A percentile compares a stretch with the other conserved stretches of the same genome.
These are phyloP conservation scores for Recurvirostra avosetta DNA, from an alignment of 2,113 vertebrate genomes.

Conservation along the genomic window DNA sequence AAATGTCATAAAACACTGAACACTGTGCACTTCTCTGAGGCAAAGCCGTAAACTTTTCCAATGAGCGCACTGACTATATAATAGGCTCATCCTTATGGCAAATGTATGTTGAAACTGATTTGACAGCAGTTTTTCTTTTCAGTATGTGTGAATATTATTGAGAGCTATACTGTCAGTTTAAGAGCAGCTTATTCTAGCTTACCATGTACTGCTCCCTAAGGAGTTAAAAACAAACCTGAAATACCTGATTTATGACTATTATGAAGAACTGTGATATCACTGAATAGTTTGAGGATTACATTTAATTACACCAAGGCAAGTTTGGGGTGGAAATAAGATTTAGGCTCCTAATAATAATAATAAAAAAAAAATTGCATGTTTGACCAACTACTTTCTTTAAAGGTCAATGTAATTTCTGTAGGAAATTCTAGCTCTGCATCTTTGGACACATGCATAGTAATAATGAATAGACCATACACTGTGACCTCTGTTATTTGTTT, in stretches of 20 bases:
- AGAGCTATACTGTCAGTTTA: neutral
- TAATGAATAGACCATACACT: neutral
- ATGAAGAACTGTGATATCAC: neutral
- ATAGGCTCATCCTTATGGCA: neutral
- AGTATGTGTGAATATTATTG: neutral
- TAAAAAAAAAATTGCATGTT: neutral
- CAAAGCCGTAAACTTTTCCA: neutral
- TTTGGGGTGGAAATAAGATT: neutral
- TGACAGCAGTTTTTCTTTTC: neutral
- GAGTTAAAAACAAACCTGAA: neutral
- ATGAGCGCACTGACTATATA: neutral
- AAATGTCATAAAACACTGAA: neutral
- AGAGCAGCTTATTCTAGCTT: neutral
- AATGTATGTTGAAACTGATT: neutral
- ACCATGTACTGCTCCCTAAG: neutral
- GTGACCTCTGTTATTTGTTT: neutral
- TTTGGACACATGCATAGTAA: neutral
- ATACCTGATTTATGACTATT: neutral
- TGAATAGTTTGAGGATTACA: neutral
- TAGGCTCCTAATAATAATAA: neutral
- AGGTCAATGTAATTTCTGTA: neutral
- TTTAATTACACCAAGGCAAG: neutral
- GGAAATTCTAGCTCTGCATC: neutral
- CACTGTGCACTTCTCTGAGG: neutral
- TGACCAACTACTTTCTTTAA: neutral